phyloP scores from a whole-genome alignment of 2,888 invertebrate genomes.

The Troilus luridus region DNA sequence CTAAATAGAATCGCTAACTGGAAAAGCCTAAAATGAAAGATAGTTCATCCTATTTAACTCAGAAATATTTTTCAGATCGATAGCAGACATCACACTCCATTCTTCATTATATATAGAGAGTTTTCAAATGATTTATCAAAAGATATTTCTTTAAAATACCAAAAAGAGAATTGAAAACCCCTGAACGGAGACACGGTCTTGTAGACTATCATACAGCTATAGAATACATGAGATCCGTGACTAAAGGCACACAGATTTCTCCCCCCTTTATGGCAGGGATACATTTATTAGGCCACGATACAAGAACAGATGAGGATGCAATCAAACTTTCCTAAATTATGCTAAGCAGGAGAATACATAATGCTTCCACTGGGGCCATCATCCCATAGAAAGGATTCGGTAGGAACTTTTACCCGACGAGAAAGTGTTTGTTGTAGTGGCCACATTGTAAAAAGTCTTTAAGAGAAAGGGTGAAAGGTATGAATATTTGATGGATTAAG shows the following conservation, averaged over 20 bases:
- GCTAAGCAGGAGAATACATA: background rate
- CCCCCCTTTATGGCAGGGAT: background rate
- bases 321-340: background rate
- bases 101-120: background rate
- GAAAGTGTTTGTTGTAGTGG: background rate
- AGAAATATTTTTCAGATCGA: no score
- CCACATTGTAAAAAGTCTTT: background rate
- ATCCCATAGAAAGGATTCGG: slow-evolving; percentile 18
- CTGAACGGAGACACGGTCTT: background rate
- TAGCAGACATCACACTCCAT: background rate
- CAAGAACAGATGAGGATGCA: background rate
- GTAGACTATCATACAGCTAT: background rate
- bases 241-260: background rate
- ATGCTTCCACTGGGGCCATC: background rate
- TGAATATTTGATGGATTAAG: slow-evolving; percentile 11
- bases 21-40: no score
- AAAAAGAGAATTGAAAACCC: background rate
- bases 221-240: background rate
- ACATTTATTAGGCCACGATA: background rate
- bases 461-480: slow-evolving; percentile 5
- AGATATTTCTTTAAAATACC: background rate
- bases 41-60: no score
- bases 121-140: background rate
- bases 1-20: no score
- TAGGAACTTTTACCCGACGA: background rate